Conservation (phyloP, 2,888 invertebrate genomes). For the Sialis fuliginosa region DNA sequence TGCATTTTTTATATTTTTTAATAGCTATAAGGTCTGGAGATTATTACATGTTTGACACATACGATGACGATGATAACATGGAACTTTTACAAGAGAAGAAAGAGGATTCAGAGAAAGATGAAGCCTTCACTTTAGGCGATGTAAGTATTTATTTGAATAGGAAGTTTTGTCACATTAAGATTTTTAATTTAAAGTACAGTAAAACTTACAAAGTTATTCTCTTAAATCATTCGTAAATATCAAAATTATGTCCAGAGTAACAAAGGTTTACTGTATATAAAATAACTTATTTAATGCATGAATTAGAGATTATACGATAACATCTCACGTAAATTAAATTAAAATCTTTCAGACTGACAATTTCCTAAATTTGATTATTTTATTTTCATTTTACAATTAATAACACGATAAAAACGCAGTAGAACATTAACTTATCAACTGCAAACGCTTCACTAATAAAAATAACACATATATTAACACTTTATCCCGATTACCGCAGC, state of each 20-base stretch:
- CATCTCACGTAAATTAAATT: too few species aligned
- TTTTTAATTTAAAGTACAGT: conserved; percentile 1
- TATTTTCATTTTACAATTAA: not conserved
- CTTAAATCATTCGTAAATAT: not conserved
- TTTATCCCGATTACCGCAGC: conserved; percentile 28
- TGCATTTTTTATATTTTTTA: not conserved
- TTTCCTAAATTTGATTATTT: too few species aligned
- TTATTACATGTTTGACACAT: conserved; percentile 98
- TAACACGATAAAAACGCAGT: not conserved
- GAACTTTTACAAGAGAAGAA: conserved; percentile 36
- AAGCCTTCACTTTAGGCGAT: conserved; percentile 13
- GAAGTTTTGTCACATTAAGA: too few species aligned
- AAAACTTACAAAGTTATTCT: not conserved
- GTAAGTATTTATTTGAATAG: conserved; percentile 1
- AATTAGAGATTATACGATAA: too few species aligned
- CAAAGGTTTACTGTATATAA: too few species aligned
- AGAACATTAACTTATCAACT: conserved; percentile 23
- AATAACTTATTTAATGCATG: too few species aligned
- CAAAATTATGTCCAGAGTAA: too few species aligned
- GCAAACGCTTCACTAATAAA: too few species aligned
- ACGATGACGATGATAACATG: conserved; percentile 61
- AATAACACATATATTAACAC: too few species aligned
- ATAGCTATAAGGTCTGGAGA: conserved; percentile 94
- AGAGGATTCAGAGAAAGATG: conserved; percentile 36
- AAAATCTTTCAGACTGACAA: too few species aligned